Evolutionary conservation across 1,140 invertebrate species (phyloP), one percentile per base, ranked within the genome.

Genomic region (Uloborus diversus): DNA sequence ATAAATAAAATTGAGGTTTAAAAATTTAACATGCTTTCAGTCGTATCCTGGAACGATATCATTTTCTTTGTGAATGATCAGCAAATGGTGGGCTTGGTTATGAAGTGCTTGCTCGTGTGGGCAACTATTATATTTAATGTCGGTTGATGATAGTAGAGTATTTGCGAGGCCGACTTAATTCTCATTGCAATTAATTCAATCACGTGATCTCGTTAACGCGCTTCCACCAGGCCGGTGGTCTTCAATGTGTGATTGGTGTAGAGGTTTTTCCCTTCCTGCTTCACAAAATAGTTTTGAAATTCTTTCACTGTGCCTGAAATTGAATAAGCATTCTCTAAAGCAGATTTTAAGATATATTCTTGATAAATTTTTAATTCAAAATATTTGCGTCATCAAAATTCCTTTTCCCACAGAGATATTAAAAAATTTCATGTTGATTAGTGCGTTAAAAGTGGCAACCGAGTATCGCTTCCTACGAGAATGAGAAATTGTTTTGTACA

Each of bases 151-250:
- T 27, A 11, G 13, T 61, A 51, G 32, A 28, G 30, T 30, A 53
- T 37, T 57, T 70, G 73, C 73, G 73, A 78, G 73, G 73, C 62
- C 73, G 62, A 66, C 37, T 56, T 78, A 78, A 78, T 78, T 66
- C 25, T 5, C 66, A 14, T 56, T n/a, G n/a, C 47, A 65, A 78
- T 78, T 78, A 78, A 78, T 78, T 56, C 23, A 7, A 59, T 78
- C 73, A 78, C 62, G 73, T 78, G 73, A 66, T 78, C 1, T 3
- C 49, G 20, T 47, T 66, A 47, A 66, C 4, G 28, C n/a, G 30
- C 35, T 27, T 28, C 35, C 28, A 4, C 27, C 25, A 47, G 7
- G 47, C 9, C 49, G 37, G n/a, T 13, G 30, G 23, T 47, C 13
- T 13, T 27, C 64, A 49, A 14, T 62, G 59, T 28, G 56, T 9